phyloP scores from a whole-genome alignment of 2,113 vertebrate genomes.

The Paradoxurus hermaphroditus region DNA sequence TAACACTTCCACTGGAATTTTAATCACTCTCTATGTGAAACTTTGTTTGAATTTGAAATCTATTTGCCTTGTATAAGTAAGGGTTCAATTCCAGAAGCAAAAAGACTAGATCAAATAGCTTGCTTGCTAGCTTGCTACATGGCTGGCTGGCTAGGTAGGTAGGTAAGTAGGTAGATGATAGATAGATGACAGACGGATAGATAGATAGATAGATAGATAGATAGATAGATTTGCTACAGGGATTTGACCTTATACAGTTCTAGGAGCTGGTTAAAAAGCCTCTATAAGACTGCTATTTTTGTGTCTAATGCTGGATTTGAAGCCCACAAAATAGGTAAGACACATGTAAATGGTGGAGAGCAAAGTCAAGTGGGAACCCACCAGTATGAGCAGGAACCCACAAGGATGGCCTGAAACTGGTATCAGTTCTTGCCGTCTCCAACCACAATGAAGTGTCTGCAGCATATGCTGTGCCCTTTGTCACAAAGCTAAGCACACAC shows the following conservation, averaged over 20 bases:
- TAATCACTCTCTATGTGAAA: neutral
- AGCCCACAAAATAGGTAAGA: neutral
- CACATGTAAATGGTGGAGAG: neutral
- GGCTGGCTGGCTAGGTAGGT: neutral
- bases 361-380: neutral
- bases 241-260: neutral
- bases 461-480: neutral
- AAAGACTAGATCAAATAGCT: neutral
- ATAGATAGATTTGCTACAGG: neutral
- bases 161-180: neutral
- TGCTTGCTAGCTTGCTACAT: neutral
- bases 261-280: neutral
- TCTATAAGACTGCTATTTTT: neutral
- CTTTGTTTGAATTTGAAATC: conserved; percentile 18
- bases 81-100: neutral
- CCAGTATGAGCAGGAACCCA: neutral
- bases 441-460: neutral
- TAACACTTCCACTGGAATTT: neutral
- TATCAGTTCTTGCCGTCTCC: neutral
- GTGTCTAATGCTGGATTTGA: neutral
- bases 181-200: neutral
- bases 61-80: neutral
- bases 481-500: neutral
- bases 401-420: neutral
- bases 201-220: neutral